Evolutionary conservation across 1,140 invertebrate species (phyloP).

Genomic region (Monomorium pharaonis): DNA sequence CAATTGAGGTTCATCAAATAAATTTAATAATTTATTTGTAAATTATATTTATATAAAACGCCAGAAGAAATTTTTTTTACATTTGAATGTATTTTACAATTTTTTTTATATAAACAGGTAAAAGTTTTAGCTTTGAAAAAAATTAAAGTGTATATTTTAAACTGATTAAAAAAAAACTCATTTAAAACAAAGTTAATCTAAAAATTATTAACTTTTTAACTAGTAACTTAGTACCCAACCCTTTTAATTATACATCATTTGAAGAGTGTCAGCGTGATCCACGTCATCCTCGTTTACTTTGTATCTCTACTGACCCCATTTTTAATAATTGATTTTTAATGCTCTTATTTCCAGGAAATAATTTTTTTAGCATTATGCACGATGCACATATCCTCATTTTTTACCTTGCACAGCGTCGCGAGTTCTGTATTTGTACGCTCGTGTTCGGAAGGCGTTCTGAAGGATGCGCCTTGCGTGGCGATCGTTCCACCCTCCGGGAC

Average conservation of each 20-base stretch:
- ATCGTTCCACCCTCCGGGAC: conserved; percentile 70
- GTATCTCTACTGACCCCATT: background rate
- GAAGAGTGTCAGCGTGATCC: background rate
- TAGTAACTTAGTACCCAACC: too few species aligned
- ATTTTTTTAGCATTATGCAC: background rate
- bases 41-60: too few species aligned
- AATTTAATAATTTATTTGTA: too few species aligned
- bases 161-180: too few species aligned
- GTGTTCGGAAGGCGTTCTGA: conserved; percentile 75
- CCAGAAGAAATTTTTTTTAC: too few species aligned
- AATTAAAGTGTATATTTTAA: too few species aligned
- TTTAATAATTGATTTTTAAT: background rate
- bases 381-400: background rate
- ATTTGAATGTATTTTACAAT: too few species aligned
- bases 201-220: too few species aligned
- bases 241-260: background rate
- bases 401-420: conserved; percentile 83
- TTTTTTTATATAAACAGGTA: too few species aligned
- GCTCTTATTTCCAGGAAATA: background rate
- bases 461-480: conserved; percentile 56
- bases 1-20: too few species aligned
- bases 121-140: too few species aligned
- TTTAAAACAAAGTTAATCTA: too few species aligned
- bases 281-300: background rate
- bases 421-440: conserved; percentile 82